phyloP scores from a whole-genome alignment of 2,113 vertebrate species.

The Takifugu bimaculatus region DNA sequence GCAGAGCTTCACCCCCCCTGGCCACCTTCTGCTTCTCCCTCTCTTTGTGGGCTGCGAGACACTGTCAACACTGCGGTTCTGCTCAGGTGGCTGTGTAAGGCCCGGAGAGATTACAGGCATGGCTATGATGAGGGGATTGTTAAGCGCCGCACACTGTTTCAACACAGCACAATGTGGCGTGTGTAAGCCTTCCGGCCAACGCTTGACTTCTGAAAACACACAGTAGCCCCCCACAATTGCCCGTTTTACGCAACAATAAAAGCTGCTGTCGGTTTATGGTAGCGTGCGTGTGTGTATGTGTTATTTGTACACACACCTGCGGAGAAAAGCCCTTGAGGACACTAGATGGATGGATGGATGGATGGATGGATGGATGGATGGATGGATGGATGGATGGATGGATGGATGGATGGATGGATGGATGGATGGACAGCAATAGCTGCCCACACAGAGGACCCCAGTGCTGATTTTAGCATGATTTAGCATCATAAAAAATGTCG shows the following conservation, averaged over 20 bases:
- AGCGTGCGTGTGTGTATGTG: slow-evolving; percentile 3
- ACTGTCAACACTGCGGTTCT: slow-evolving; percentile 71
- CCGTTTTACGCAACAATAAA: slow-evolving; percentile 50
- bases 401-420: too few relatives aligned
- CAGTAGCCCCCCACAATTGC: slow-evolving; percentile 62
- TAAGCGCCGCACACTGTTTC: slow-evolving; percentile 71
- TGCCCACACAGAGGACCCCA: too few relatives aligned
- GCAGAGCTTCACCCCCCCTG: slow-evolving; percentile 14
- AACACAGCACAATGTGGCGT: slow-evolving; percentile 64
- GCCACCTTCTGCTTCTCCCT: slow-evolving; percentile 9
- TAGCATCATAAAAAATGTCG: too few relatives aligned
- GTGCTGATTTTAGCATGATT: too few relatives aligned
- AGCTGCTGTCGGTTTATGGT: slow-evolving; percentile 49
- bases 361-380: too few relatives aligned
- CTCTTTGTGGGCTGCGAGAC: slow-evolving; percentile 50
- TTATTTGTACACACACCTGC: slow-evolving; percentile 12
- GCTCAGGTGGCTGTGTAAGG: slow-evolving; percentile 63
- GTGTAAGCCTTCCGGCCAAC: slow-evolving; percentile 72
- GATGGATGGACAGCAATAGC: too few relatives aligned
- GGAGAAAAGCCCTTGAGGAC: background rate
- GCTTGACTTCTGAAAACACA: slow-evolving; percentile 61
- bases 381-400: too few relatives aligned
- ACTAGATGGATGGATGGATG: too few relatives aligned
- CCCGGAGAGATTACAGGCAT: slow-evolving; percentile 63
- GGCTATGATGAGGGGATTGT: slow-evolving; percentile 74